Percentiles rank a stretch among this genome's conserved stretches.
Conservation (phyloP, 92 coral and sea anemone genomes). For the Micromussa lordhowensis region DNA sequence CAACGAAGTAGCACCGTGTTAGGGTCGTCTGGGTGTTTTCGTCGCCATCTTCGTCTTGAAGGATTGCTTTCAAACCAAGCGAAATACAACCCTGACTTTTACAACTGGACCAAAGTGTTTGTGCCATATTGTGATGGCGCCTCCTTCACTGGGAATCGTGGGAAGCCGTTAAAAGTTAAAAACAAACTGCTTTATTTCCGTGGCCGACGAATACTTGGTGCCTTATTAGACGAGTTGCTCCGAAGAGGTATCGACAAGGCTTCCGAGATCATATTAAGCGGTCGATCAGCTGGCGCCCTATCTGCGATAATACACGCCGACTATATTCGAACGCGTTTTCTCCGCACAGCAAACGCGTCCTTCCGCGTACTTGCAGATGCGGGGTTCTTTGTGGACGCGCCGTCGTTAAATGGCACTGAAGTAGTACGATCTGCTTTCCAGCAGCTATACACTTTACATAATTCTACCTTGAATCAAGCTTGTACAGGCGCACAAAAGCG, state of each 20-base stretch:
- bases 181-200: constrained; percentile 37
- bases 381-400: constrained; percentile 42
- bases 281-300: constrained; percentile 61
- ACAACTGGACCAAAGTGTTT: constrained; percentile 44
- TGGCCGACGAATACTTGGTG: constrained; percentile 37
- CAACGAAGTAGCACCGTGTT: constrained; percentile 24
- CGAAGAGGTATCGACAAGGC: constrained; percentile 50
- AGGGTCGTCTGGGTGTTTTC: constrained; percentile 52
- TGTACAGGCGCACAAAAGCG: constrained; percentile 39
- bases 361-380: constrained; percentile 51
- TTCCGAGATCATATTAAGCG: constrained; percentile 52
- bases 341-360: constrained; percentile 29
- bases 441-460: constrained; percentile 30
- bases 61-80: constrained; percentile 47
- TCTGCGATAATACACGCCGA: constrained; percentile 54
- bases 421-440: constrained; percentile 28
- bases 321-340: constrained; percentile 41
- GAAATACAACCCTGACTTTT: constrained; percentile 50
- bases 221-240: constrained; percentile 37
- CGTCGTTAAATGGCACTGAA: constrained; percentile 40
- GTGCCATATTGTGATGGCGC: constrained; percentile 56
- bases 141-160: constrained; percentile 54
- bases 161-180: constrained; percentile 13
- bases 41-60: constrained; percentile 7
- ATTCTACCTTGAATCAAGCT: constrained; percentile 32